Base-by-base conservation (phyloP, 2,888 invertebrate genomes). In the Dryocosmus kuriphilus region DNA sequence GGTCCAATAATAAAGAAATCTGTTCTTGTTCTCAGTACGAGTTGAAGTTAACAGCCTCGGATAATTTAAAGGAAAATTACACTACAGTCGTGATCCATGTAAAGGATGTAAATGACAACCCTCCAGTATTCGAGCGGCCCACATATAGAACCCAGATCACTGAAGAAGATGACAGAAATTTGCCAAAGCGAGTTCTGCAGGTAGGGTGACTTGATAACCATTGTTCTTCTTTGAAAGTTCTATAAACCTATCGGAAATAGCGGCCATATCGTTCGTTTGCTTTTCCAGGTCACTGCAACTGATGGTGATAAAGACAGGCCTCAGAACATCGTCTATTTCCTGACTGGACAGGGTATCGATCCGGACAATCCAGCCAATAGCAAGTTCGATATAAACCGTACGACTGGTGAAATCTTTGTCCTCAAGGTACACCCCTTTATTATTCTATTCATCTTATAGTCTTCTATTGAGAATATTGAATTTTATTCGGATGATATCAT, bases 31-130 rank as follows among this genome's bases (percentile, higher is more conserved):
- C 88, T 85, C 93, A 98, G 97, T 98, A 98, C 93, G 98, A 98
- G 93, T 94, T 98, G 92, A 96, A 97, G 91, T 93, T 98, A 92
- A 98, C 98, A 80, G 98, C 98, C 76, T 98, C 98, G 83, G 97
- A 98, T 93, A 98, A 98, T 94, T 94, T 98, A 91, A 98, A 98
- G 93, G 98, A 98, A 93, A 98, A 98, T 94, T 97, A 97, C 93
- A 98, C 98, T 62, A 98, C 97, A 60, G 98, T 98, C 85, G 98
- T 98, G 90, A 98, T 98, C 90, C 97, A 98, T 92, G 97, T 98
- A 88, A 98, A 98, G 93, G 98, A 99, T 92, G 98, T 98, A 85
- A 99, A 99, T 93, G 99, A 99, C 94, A 99, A 99, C 93, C 97
- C 98, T 63, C 99, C 99, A 3, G 97, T 97, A 86, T 99, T 99